A percentile compares a stretch with the other conserved stretches of the same genome.
Conservation (phyloP, 2,113 vertebrate species). For the Lophotis ruficrista region DNA sequence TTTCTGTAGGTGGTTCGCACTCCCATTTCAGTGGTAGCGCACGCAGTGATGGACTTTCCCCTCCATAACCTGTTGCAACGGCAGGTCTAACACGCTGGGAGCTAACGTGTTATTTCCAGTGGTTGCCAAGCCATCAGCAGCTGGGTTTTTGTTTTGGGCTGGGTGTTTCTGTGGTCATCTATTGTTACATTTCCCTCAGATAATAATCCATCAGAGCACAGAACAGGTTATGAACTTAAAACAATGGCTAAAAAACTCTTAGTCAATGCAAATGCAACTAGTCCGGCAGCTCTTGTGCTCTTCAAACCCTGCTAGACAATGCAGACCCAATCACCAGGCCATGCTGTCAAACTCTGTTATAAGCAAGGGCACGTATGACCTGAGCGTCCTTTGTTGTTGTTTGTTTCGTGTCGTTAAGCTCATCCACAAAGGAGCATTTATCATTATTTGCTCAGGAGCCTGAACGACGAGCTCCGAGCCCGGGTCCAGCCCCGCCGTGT, state of each 20-base stretch:
- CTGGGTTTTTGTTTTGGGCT: background rate
- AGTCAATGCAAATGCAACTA: constrained; percentile 31
- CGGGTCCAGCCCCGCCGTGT: background rate
- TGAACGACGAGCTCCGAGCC: background rate
- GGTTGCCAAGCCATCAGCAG: background rate
- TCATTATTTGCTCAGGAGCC: background rate
- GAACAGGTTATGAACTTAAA: background rate
- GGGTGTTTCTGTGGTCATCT: background rate
- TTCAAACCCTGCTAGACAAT: background rate
- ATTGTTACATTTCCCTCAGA: constrained; percentile 1
- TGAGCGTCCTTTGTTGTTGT: background rate
- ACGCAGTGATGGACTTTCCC: background rate
- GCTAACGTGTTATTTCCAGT: background rate
- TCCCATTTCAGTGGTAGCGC: background rate
- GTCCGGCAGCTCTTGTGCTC: background rate
- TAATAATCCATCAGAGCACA: background rate
- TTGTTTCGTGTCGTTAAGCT: background rate
- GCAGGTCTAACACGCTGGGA: background rate
- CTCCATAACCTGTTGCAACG: background rate
- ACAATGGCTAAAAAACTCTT: constrained; percentile 14
- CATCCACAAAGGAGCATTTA: background rate
- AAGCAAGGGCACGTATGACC: background rate
- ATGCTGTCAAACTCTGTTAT: background rate
- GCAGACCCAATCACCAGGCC: background rate
- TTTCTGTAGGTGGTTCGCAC: background rate